Evolutionary conservation across 2,113 vertebrate species (phyloP).

Genomic region (Tachycineta bicolor): DNA sequence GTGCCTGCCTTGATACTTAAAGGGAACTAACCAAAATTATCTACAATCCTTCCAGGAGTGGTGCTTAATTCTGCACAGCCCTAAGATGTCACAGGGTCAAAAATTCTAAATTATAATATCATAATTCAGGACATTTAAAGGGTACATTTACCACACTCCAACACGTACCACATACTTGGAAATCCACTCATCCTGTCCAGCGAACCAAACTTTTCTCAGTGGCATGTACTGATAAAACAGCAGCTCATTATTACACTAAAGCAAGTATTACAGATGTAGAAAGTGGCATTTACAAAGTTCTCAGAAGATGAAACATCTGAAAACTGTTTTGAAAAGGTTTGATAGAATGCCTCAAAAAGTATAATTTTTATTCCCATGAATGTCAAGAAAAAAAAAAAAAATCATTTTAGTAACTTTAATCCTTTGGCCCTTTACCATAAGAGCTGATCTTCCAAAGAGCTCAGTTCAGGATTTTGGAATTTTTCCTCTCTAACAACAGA

Average conservation of each 20-base stretch:
- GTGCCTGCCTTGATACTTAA: neutral
- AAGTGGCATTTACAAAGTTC: neutral
- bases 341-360: neutral
- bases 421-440: neutral
- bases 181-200: neutral
- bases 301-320: neutral
- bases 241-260: neutral
- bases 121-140: neutral
- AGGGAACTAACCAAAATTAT: neutral
- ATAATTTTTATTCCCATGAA: neutral
- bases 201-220: neutral
- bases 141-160: neutral
- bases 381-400: neutral
- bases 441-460: neutral
- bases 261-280: neutral
- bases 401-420: neutral
- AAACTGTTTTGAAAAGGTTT: neutral
- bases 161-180: accelerated
- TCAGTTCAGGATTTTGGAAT: neutral
- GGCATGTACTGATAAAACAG: neutral
- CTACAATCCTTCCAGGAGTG: neutral
- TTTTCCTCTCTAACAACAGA: neutral
- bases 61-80: neutral
- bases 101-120: neutral
- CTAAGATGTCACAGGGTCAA: neutral